A percentile compares a stretch with the other conserved stretches of the same genome.
These are phyloP conservation scores for Plectropomus leopardus DNA, from an alignment of 2,113 vertebrate species.

Conservation along the genomic window DNA sequence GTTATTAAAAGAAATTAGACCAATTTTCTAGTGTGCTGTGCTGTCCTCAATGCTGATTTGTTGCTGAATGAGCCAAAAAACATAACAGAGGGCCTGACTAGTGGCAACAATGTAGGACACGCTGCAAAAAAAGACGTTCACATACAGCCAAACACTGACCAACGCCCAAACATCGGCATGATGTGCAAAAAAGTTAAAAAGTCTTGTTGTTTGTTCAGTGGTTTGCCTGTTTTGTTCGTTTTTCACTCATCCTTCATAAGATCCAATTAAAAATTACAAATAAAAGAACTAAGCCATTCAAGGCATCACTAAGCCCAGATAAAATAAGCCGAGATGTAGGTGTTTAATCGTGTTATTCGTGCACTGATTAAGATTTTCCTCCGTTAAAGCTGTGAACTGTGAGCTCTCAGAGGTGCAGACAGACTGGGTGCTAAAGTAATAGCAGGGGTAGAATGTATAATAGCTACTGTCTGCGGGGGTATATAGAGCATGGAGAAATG, in stretches of 20 bases:
- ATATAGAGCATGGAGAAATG: slow-evolving; percentile 59
- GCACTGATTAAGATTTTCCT: slow-evolving; percentile 10
- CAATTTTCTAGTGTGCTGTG: no score
- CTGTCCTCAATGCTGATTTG: no score
- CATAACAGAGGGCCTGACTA: no score
- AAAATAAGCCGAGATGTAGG: not conserved
- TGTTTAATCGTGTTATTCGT: slow-evolving; percentile 1
- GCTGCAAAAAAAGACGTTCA: no score
- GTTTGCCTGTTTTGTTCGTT: not conserved
- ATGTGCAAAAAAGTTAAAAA: not conserved
- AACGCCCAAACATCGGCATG: no score
- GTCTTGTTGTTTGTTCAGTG: not conserved
- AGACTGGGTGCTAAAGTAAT: slow-evolving; percentile 14
- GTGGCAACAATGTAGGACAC: no score
- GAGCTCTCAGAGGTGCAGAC: slow-evolving; percentile 9
- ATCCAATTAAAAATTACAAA: not conserved
- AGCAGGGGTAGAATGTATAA: slow-evolving; percentile 33
- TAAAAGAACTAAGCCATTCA: not conserved
- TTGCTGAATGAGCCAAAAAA: no score
- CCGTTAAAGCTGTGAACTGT: slow-evolving; percentile 21
- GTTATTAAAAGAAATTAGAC: no score
- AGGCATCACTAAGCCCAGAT: not conserved
- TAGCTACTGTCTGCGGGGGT: slow-evolving; percentile 53
- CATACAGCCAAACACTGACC: no score
- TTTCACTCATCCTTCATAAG: not conserved